Percentiles rank a stretch among this genome's conserved stretches.
These are phyloP conservation scores for Pavo muticus DNA, from an alignment of 2,113 vertebrate species.

Conservation along the genomic window DNA sequence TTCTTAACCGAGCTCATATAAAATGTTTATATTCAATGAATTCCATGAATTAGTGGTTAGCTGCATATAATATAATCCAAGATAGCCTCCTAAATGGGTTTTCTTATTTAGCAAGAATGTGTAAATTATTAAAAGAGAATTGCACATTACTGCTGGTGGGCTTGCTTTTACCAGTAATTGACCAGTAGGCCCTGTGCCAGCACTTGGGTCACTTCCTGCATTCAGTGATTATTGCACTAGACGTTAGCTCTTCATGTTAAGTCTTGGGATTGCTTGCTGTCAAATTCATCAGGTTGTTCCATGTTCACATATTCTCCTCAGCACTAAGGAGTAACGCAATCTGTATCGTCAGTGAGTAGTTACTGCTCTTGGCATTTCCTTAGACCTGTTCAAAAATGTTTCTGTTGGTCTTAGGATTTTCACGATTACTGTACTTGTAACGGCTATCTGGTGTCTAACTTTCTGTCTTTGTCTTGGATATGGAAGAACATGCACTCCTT, in stretches of 20 bases:
- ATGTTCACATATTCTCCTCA: fast-evolving
- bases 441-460: not conserved
- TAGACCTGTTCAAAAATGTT: not conserved
- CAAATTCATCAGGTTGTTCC: not conserved
- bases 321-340: not conserved
- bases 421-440: not conserved
- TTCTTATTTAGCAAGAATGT: not conserved
- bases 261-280: not conserved
- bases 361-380: not conserved
- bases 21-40: not conserved
- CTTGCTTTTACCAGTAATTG: constrained; percentile 10
- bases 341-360: not conserved
- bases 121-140: constrained; percentile 38
- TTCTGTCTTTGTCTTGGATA: not conserved
- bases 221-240: not conserved
- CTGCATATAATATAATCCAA: not conserved
- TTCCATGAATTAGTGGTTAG: not conserved
- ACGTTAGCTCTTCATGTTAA: fast-evolving
- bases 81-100: not conserved
- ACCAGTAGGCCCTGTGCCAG: not conserved
- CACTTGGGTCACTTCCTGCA: not conserved
- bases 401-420: not conserved
- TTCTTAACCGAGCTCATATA: not conserved
- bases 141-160: not conserved
- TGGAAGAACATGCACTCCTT: not conserved